Evolutionary conservation across 2,113 vertebrate species (phyloP).

Genomic region (Caracal caracal): DNA sequence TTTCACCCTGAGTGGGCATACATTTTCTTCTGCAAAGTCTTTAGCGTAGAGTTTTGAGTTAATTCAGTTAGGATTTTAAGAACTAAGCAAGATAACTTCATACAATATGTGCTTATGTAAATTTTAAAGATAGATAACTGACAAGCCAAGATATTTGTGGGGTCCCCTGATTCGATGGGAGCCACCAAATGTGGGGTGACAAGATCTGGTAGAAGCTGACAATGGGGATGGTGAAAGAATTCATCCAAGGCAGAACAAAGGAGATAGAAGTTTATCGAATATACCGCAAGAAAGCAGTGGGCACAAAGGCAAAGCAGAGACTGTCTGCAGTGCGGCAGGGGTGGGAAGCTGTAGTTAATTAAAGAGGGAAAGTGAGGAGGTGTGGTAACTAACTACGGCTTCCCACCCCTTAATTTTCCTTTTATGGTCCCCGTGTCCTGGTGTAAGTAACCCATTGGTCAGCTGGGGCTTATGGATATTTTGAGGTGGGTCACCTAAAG

Average conservation of each 20-base stretch:
- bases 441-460: not conserved
- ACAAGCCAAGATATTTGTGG: not conserved
- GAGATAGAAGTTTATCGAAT: not conserved
- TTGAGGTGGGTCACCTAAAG: not conserved
- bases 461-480: not conserved
- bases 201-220: too few relatives aligned
- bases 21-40: not conserved
- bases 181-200: too few relatives aligned
- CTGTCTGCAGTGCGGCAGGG: not conserved
- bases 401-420: not conserved
- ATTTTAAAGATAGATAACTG: conserved; percentile 1
- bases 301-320: not conserved
- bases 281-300: too few relatives aligned
- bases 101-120: not conserved
- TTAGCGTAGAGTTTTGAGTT: not conserved
- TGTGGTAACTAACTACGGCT: too few relatives aligned
- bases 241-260: not conserved
- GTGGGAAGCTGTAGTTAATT: not conserved
- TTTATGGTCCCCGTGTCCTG: not conserved
- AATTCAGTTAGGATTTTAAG: not conserved
- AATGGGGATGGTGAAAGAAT: not conserved
- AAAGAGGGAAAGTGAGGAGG: not conserved
- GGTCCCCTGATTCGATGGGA: not conserved
- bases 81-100: not conserved
- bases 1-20: not conserved